Evolutionary conservation across 2,113 vertebrate species (phyloP), one percentile per base, ranked within the genome.

Genomic region (Ophthalmotilapia sp.): DNA sequence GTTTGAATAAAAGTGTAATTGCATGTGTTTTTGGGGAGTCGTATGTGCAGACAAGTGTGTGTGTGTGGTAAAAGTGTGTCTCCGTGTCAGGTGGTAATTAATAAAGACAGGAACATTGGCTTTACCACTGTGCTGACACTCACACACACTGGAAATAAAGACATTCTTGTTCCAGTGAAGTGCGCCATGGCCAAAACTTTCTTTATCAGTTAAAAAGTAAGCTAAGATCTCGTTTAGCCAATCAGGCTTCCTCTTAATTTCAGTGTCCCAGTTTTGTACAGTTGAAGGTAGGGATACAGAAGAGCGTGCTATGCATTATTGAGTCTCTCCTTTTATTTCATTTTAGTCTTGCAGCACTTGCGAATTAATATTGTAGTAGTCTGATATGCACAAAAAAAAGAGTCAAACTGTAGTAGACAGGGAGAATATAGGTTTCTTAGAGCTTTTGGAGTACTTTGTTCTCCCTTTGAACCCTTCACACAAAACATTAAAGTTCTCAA

Each of bases 101-200:
- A 94, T 92, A 95, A 94, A 94, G 96, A 95, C 95, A 89, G 89
- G 94, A 95, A 95, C 94, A 94, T 90, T 92, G 88, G 89, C 89
- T 94, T 62, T 93, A 90, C 86, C 83, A 93, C 89, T 91, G 92
- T 23, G 92, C 90, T 93, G 88, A 94, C 79, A 81, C 42, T 56
- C 82, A 55, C 70, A 83, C 47, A 85, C 73, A 77, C 19, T 86
- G 26, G 33, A 84, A 42, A 73, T 68, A 73, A 83, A 79, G 65
- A 77, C 58, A 81, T 62, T 91, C 60, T 77, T 86, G 26, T 86
- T 90, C 55, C 54, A 65, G 81, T 21, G 19, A 87, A 51, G 33
- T 88, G 55, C 70, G 17, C n/a, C 6, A 2, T 5, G 12, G 38
- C 68, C 65, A 54, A 36, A 91, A 90, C 62, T 84, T 86, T 88